Evolutionary conservation across 2,113 vertebrate genomes (phyloP).

Genomic region (Suncus etruscus): DNA sequence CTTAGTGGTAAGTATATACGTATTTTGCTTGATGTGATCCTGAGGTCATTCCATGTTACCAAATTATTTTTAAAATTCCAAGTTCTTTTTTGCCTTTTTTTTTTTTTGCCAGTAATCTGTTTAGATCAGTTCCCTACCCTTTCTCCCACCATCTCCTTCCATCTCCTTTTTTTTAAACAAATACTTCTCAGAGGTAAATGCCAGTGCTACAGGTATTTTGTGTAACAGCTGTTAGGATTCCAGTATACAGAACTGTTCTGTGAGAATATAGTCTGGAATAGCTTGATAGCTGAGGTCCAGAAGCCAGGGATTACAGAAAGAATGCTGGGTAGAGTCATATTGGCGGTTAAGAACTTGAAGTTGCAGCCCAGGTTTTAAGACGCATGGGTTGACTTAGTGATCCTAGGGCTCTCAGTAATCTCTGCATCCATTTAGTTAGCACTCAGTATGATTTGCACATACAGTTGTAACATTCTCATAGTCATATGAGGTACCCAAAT

Average conservation of each 20-base stretch:
- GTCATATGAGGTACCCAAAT: conserved; percentile 66
- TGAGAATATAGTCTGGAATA: background rate
- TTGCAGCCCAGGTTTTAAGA: conserved; percentile 27
- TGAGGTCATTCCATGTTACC: no score
- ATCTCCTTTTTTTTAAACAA: background rate
- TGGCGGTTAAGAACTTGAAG: background rate
- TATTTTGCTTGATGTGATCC: no score
- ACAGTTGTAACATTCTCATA: conserved; percentile 24
- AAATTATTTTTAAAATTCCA: background rate
- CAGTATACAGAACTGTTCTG: background rate
- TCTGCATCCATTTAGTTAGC: background rate
- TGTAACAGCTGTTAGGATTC: background rate
- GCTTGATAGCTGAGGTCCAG: background rate
- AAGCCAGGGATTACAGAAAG: background rate
- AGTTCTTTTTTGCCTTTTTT: background rate
- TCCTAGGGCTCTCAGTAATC: background rate
- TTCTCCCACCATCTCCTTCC: background rate
- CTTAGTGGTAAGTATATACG: no score
- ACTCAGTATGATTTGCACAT: background rate
- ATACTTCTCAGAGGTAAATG: conserved; percentile 18
- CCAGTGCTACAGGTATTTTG: background rate
- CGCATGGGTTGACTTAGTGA: no score
- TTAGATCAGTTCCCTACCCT: conserved; percentile 53
- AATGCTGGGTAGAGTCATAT: background rate
- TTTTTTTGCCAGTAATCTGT: conserved; percentile 29